Conservation (phyloP, 2,888 invertebrate genomes). For the Habrosyne pyritoides region DNA sequence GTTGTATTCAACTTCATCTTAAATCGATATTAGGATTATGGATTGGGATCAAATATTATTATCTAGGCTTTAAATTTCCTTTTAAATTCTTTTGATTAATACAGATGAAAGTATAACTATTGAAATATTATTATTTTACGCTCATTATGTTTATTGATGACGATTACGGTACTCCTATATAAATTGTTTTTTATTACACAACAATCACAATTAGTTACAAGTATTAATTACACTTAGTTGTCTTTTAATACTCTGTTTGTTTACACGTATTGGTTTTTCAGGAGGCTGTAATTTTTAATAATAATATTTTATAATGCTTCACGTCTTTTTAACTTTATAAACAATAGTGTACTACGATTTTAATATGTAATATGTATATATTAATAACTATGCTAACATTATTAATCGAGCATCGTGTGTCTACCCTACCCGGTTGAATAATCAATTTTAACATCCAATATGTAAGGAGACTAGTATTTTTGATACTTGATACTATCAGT, state of each 20-base stretch:
- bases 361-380: background rate
- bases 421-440: background rate
- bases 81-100: too few relatives aligned
- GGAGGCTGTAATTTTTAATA: too few relatives aligned
- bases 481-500: background rate
- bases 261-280: background rate
- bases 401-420: background rate
- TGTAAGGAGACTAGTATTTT: background rate
- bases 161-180: too few relatives aligned
- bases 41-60: background rate
- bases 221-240: too few relatives aligned
- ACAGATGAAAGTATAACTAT: too few relatives aligned
- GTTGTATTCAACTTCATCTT: too few relatives aligned
- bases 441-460: background rate
- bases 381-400: background rate
- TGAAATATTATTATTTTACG: too few relatives aligned
- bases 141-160: too few relatives aligned
- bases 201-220: background rate
- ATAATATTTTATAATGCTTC: background rate
- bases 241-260: too few relatives aligned
- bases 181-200: too few relatives aligned
- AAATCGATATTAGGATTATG: background rate
- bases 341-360: background rate
- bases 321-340: background rate
- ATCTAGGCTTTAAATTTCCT: too few relatives aligned